These are phyloP conservation scores for Psittacula echo DNA, from an alignment of 2,797 vertebrate genomes.

Conservation along the genomic window DNA sequence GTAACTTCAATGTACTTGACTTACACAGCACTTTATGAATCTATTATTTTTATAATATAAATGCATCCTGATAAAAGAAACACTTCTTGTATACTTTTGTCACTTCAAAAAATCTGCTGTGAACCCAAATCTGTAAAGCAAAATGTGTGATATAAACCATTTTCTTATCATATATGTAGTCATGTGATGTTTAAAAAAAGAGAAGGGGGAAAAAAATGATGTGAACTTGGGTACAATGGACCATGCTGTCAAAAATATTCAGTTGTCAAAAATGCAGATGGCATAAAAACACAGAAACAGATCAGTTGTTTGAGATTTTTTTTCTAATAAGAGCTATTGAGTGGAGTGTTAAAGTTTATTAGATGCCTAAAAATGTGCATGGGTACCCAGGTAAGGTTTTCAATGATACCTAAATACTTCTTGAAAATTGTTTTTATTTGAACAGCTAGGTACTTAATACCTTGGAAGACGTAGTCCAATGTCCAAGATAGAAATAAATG, in stretches of 20 bases:
- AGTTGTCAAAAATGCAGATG: constrained; percentile 72
- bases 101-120: not conserved
- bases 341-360: not conserved
- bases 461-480: not conserved
- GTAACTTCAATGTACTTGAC: not conserved
- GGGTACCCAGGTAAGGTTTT: not conserved
- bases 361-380: not conserved
- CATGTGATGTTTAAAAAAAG: not conserved
- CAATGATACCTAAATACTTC: not conserved
- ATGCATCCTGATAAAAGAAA: not conserved
- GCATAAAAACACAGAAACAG: constrained; percentile 59
- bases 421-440: not conserved
- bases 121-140: constrained; percentile 1
- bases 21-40: not conserved
- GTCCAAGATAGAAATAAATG: not conserved
- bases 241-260: constrained; percentile 63
- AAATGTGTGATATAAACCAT: not conserved
- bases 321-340: constrained; percentile 15
- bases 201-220: not conserved
- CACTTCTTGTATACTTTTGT: not conserved
- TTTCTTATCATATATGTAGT: constrained; percentile 32
- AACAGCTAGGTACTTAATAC: not conserved
- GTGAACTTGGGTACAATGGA: constrained; percentile 57
- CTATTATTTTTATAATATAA: not conserved
- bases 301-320: not conserved